phyloP scores from a whole-genome alignment of 1,140 invertebrate species.

The Bombus turneri region DNA sequence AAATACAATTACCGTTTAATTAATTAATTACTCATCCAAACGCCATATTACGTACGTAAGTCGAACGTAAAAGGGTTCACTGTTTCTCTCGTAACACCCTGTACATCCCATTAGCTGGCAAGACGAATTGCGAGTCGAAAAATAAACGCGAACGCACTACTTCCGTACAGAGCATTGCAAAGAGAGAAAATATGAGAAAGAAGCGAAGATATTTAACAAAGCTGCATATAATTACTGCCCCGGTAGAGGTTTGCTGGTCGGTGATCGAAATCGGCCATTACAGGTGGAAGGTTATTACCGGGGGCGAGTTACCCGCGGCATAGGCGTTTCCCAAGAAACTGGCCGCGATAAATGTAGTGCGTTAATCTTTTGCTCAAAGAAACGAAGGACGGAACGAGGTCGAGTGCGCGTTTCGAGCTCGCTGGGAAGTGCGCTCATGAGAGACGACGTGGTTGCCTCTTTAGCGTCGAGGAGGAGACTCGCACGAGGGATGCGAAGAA shows the following conservation, averaged over 20 bases:
- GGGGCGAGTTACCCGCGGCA: background rate
- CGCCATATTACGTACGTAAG: no score
- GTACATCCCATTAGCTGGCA: background rate
- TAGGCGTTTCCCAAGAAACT: conserved; percentile 23
- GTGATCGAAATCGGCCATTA: conserved; percentile 15
- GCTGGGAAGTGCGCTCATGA: conserved; percentile 48
- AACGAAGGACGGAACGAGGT: conserved; percentile 56
- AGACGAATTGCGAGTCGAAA: background rate
- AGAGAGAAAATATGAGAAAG: background rate
- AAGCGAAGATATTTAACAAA: background rate
- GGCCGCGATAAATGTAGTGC: conserved; percentile 40
- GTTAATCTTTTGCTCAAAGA: conserved; percentile 61
- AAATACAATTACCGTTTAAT: no score
- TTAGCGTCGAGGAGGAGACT: conserved; percentile 32
- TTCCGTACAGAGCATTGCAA: background rate
- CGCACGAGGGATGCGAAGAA: conserved; percentile 29
- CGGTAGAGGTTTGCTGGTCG: background rate
- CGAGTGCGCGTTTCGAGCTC: conserved; percentile 60
- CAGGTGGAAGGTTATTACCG: conserved; percentile 7
- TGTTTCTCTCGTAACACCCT: background rate
- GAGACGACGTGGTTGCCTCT: conserved; percentile 54
- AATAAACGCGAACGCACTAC: background rate
- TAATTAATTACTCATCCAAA: no score
- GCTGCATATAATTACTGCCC: conserved; percentile 3
- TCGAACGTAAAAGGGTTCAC: no score